Percentiles rank a stretch among this genome's conserved stretches.
Evolutionary conservation across 2,113 vertebrate genomes (phyloP).

Genomic region (Catagonus wagneri): DNA sequence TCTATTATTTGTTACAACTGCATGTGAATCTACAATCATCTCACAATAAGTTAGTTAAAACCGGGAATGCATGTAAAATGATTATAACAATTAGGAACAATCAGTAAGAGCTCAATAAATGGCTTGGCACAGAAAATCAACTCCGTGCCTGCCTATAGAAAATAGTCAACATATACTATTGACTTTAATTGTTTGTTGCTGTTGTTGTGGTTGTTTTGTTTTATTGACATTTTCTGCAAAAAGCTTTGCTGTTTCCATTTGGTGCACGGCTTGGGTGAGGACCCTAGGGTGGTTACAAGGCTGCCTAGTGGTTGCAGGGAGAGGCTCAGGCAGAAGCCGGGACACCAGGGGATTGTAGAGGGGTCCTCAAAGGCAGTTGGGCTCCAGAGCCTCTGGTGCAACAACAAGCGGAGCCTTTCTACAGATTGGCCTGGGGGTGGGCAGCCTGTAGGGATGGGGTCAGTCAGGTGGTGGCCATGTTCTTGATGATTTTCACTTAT

Average conservation of each 20-base stretch:
- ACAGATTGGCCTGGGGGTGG: too few species aligned
- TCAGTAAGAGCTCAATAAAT: not conserved
- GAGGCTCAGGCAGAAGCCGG: not conserved
- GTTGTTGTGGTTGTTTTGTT: not conserved
- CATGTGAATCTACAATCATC: not conserved
- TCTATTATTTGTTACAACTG: not conserved
- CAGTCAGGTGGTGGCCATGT: not conserved
- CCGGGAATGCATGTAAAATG: not conserved
- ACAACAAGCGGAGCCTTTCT: too few species aligned
- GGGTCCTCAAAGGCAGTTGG: not conserved
- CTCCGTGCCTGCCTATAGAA: not conserved
- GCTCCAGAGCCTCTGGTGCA: not conserved
- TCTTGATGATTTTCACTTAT: not conserved
- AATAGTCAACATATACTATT: not conserved
- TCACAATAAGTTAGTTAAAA: not conserved
- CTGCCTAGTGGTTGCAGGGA: not conserved
- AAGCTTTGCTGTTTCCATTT: not conserved
- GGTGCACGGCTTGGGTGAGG: not conserved
- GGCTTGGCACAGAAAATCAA: not conserved
- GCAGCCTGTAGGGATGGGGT: not conserved
- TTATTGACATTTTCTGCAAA: not conserved
- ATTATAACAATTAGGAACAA: not conserved
- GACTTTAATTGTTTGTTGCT: too few species aligned
- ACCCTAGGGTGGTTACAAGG: not conserved
- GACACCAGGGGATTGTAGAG: not conserved